Percentiles rank a stretch among this genome's conserved stretches.
phyloP scores from a whole-genome alignment of 2,797 vertebrate species.

The Spea hammondii region DNA sequence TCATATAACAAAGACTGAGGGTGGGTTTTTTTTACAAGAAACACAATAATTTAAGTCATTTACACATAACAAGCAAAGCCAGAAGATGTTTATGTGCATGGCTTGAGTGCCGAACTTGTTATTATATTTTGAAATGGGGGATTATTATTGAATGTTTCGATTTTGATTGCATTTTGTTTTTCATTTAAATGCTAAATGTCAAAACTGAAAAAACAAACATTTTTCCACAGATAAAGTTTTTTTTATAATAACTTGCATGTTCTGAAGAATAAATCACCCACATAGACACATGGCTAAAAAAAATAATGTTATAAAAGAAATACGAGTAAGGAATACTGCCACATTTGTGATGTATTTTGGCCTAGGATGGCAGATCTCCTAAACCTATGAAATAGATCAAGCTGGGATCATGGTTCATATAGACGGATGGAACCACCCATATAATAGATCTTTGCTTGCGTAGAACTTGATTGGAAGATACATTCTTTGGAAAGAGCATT shows the following conservation, averaged over 20 bases:
- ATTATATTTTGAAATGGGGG: slow-evolving; percentile 30
- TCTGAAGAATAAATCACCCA: slow-evolving; percentile 16
- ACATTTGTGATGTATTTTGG: too few species aligned
- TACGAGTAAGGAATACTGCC: too few species aligned
- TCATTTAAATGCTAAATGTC: slow-evolving; percentile 46
- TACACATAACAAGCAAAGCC: background rate
- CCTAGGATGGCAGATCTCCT: too few species aligned
- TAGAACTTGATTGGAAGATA: too few species aligned
- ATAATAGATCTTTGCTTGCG: too few species aligned
- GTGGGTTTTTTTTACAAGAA: too few species aligned
- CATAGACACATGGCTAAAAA: background rate
- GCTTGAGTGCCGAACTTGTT: background rate
- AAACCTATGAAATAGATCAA: too few species aligned
- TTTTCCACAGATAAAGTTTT: slow-evolving; percentile 18
- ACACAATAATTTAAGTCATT: too few species aligned
- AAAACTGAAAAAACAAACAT: slow-evolving; percentile 27
- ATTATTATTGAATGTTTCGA: slow-evolving; percentile 26
- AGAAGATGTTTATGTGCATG: background rate
- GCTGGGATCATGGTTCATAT: too few species aligned
- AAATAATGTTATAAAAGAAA: too few species aligned
- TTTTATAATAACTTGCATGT: slow-evolving; percentile 34
- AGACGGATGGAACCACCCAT: too few species aligned
- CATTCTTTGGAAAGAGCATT: too few species aligned
- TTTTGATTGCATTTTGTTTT: slow-evolving; percentile 38
- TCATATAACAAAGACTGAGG: background rate